Evolutionary conservation across 2,113 vertebrate genomes (phyloP).

Genomic region (Plectropomus leopardus): DNA sequence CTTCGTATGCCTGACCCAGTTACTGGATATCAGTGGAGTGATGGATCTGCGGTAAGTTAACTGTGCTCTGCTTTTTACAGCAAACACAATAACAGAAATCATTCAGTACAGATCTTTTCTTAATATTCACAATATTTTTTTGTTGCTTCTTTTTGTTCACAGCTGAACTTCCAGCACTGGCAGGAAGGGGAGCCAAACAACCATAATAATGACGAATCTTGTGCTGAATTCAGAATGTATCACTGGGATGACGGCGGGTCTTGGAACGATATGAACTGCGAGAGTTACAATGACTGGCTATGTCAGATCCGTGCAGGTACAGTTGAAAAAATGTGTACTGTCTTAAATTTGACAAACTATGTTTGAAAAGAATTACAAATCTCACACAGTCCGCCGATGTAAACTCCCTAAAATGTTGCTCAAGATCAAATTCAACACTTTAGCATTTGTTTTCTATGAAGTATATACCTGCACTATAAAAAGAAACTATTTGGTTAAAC

Average conservation of each 20-base stretch:
- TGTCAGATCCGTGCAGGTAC: conserved; percentile 94
- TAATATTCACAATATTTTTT: not conserved
- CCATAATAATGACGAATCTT: conserved; percentile 89
- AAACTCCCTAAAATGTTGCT: no score
- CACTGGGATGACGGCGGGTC: conserved; percentile 25
- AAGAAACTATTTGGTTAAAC: no score
- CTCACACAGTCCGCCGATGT: not conserved
- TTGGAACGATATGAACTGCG: conserved; percentile 94
- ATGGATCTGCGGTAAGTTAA: conserved; percentile 90
- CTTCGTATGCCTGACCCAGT: conserved; percentile 84
- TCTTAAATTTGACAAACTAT: not conserved
- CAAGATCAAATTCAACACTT: not conserved
- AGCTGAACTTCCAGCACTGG: conserved; percentile 93
- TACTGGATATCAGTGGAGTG: conserved; percentile 90
- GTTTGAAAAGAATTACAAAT: not conserved
- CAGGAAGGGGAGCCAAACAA: conserved; percentile 93
- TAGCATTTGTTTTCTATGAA: no score
- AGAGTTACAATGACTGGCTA: conserved; percentile 88
- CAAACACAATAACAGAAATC: not conserved
- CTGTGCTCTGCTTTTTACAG: not conserved
- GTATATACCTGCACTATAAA: no score
- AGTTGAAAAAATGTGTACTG: not conserved
- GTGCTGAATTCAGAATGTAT: conserved; percentile 84
- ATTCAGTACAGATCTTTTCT: not conserved
- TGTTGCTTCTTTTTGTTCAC: conserved; percentile 51